Evolutionary conservation across 2,113 vertebrate species (phyloP).

Genomic region (Colius striatus): DNA sequence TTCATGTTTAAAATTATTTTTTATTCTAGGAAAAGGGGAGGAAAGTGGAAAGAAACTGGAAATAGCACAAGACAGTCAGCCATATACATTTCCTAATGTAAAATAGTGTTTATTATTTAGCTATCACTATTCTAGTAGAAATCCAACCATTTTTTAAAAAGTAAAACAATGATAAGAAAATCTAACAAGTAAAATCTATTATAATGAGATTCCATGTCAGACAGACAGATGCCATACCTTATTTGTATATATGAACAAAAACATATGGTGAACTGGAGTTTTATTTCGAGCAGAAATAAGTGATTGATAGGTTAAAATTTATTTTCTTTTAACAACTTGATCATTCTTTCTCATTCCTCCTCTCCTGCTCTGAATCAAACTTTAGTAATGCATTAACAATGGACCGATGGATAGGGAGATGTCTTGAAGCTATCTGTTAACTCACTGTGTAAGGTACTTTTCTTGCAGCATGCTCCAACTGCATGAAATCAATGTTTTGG

Average conservation of each 20-base stretch:
- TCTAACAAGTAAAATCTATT: background rate
- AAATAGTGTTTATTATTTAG: background rate
- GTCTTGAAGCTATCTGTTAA: conserved; percentile 33
- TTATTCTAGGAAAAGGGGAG: background rate
- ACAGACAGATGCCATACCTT: background rate
- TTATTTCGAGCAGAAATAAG: conserved; percentile 31
- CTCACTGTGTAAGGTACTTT: background rate
- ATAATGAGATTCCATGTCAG: background rate
- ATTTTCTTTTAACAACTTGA: conserved; percentile 65
- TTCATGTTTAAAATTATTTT: background rate
- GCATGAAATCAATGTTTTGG: conserved; percentile 45
- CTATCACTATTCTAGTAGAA: background rate
- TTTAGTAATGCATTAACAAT: conserved; percentile 50
- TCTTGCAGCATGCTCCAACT: conserved; percentile 62
- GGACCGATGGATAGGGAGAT: conserved; percentile 43
- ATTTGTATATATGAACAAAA: background rate
- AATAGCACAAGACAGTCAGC: background rate
- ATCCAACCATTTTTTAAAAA: background rate
- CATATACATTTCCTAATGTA: background rate
- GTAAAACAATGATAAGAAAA: background rate
- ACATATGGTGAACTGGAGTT: background rate
- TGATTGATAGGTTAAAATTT: conserved; percentile 65
- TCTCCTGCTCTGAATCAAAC: conserved; percentile 7
- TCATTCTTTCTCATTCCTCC: conserved; percentile 20
- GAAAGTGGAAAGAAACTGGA: background rate